A percentile compares a stretch with the other conserved stretches of the same genome.
These are phyloP conservation scores for Microplitis manilae DNA, from an alignment of 2,888 invertebrate species.

Conservation along the genomic window DNA sequence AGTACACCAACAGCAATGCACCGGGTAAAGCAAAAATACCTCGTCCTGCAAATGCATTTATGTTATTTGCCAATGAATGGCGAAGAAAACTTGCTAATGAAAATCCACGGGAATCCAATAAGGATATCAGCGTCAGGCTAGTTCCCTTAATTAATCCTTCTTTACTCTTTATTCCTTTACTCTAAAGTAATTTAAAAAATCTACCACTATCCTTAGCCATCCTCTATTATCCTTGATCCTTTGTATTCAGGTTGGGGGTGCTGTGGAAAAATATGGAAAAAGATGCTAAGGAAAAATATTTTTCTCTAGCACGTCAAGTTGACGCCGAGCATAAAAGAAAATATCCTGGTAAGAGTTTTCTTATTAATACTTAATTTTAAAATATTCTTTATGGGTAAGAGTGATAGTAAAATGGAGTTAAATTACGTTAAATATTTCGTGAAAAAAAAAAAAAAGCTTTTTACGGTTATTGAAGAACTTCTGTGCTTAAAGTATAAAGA, in stretches of 20 bases:
- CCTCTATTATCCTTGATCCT: constrained; percentile 5
- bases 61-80: constrained; percentile 78
- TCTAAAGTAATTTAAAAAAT: no score
- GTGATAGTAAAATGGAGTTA: neutral
- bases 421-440: neutral
- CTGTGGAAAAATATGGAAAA: constrained; percentile 76
- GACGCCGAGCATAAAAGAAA: constrained; percentile 77
- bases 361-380: neutral
- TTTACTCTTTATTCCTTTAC: neutral
- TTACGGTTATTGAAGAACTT: neutral
- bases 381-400: neutral
- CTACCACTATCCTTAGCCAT: neutral
- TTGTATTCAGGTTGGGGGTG: constrained; percentile 71
- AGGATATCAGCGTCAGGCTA: constrained; percentile 76
- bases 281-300: constrained; percentile 75
- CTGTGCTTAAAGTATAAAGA: neutral
- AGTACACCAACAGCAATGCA: constrained; percentile 46
- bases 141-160: constrained; percentile 48
- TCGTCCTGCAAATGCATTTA: constrained; percentile 78
- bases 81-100: constrained; percentile 74
- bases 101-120: constrained; percentile 76
- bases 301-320: constrained; percentile 74
- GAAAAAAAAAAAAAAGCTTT: constrained; percentile 7
- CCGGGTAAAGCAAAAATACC: constrained; percentile 73
- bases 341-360: constrained; percentile 75